These are phyloP conservation scores for Coecobrya sp. DNA, from an alignment of 2,888 invertebrate species.

Conservation along the genomic window DNA sequence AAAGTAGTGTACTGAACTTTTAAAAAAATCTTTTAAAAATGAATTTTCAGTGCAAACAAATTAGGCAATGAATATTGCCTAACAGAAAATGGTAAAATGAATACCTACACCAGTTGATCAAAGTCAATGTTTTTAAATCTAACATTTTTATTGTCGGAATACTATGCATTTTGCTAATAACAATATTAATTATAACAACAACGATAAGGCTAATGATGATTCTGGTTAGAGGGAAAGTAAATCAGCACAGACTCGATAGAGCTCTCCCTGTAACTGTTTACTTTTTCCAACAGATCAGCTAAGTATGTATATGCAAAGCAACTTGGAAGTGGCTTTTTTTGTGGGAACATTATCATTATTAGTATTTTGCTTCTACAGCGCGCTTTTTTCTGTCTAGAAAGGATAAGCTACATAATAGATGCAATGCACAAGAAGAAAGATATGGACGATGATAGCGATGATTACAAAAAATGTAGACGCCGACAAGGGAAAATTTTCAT, in stretches of 20 bases:
- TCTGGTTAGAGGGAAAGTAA: not conserved
- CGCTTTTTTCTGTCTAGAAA: not conserved
- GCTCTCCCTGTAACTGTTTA: conserved; percentile 1
- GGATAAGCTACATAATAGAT: not conserved
- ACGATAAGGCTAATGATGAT: not conserved
- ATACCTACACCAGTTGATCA: not conserved
- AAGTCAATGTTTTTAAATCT: not conserved
- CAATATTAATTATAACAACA: not conserved
- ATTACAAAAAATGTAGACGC: conserved; percentile 42
- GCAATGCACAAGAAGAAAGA: not conserved
- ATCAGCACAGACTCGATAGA: not conserved
- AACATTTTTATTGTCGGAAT: not conserved
- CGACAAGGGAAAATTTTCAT: conserved; percentile 19
- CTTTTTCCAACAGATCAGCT: not conserved
- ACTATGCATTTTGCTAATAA: not conserved
- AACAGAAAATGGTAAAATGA: not conserved
- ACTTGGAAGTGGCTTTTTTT: not conserved
- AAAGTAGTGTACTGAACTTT: no score
- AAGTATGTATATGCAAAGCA: not conserved
- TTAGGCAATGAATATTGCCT: not conserved
- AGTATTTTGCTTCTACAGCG: not conserved
- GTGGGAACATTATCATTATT: not conserved
- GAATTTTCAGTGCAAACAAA: not conserved
- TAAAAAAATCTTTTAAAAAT: not conserved
- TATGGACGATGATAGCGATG: conserved; percentile 24